A percentile compares a stretch with the other conserved stretches of the same genome.
Conservation (phyloP, 2,888 invertebrate species). For the Thymelicus lineola region DNA sequence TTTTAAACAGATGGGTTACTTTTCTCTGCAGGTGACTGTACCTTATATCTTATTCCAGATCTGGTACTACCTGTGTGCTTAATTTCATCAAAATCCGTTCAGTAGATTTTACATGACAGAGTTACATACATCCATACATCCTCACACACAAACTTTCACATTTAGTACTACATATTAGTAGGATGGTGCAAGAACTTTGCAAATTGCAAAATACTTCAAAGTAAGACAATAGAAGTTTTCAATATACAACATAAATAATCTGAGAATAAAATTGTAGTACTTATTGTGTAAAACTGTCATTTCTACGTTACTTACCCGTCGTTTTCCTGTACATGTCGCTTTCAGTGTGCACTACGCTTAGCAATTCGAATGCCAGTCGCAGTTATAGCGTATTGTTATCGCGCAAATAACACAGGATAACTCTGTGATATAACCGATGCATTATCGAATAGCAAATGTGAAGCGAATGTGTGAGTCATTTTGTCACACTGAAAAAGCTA, state of each 20-base stretch:
- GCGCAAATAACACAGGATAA: background rate
- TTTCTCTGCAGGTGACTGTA: no score
- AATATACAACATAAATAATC: background rate
- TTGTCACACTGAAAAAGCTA: background rate
- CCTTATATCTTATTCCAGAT: no score
- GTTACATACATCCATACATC: no score
- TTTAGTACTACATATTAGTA: no score
- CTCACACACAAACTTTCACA: no score
- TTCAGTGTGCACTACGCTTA: background rate
- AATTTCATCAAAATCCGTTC: no score
- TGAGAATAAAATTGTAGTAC: no score
- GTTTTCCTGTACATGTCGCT: background rate
- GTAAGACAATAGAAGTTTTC: background rate
- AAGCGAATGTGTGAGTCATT: background rate
- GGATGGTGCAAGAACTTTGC: no score
- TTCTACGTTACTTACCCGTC: background rate
- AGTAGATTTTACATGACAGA: no score
- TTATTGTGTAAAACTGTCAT: background rate
- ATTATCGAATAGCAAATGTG: background rate
- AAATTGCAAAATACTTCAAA: background rate
- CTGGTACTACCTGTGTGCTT: no score
- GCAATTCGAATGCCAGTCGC: background rate
- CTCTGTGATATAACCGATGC: background rate
- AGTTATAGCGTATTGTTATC: background rate
- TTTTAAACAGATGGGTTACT: no score